Evolutionary conservation across 2,797 vertebrate genomes (phyloP), one percentile per base, ranked within the genome.

Genomic region (Neosilurus hyrtlii): DNA sequence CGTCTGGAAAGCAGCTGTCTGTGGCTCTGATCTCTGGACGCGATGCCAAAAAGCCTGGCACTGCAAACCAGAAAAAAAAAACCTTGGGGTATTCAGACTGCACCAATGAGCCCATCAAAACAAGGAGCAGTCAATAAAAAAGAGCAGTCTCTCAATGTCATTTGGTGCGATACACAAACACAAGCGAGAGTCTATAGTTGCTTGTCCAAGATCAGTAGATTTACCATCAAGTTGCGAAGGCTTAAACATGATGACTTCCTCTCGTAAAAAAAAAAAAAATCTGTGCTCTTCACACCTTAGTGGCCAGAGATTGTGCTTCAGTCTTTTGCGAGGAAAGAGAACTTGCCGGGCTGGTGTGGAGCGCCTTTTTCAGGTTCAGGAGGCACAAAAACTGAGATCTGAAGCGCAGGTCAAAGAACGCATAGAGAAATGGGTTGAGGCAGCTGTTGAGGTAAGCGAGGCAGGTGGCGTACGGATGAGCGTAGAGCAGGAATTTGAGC

Each of bases 361-460:
- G 63, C 5, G 90, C 89, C 87, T 93, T 94, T 86, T 94, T 95
- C 78, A 96, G 89, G 72, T 96, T 93, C 70, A 97, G 96, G 9
- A 95, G 90, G 65, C 90, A 94, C 61, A 95, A 92, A 80, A 95
- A 96, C 90, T 94, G 95, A 75, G 95, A 92, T 71, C 95, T 93
- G 90, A 96, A 98, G 88, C 93, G 93, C 87, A 95, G 84, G 94
- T 97, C 95, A 61, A 97, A 94, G 93, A 97, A 96, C 89, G 94
- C 96, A 9, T 96, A 98, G 2, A 97, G 96, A 84, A 97, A 92
- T 0, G 96, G 97, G 90, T 97, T 97, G 86, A 97, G 92, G 91
- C 96, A 97, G 91, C 96, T 96, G 94, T 97, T 97, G 90, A 96
- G 22, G 89, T 96, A 97, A 77, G 96, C 96, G 89, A 96, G 92